phyloP scores from a whole-genome alignment of 2,888 invertebrate species.

The Cylindroiulus punctatus region DNA sequence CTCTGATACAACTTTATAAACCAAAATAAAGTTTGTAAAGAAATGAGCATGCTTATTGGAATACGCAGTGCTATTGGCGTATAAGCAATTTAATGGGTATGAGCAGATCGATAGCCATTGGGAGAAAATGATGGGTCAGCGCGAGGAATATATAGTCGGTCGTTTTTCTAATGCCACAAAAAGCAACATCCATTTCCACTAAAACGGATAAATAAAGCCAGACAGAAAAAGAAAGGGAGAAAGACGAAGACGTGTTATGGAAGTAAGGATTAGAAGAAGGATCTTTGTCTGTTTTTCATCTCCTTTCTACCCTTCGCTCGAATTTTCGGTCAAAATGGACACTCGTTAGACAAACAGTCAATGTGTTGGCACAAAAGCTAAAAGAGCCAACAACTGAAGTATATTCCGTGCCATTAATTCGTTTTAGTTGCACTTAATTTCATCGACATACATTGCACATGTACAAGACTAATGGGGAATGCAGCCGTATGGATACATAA shows the following conservation, averaged over 20 bases:
- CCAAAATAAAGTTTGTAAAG: background rate
- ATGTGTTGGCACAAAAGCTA: slow-evolving; percentile 34
- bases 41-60: background rate
- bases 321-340: slow-evolving; percentile 38
- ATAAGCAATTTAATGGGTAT: background rate
- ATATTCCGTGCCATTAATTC: slow-evolving; percentile 38
- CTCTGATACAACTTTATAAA: background rate
- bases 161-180: slow-evolving; percentile 8
- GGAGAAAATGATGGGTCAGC: slow-evolving; percentile 33
- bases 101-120: slow-evolving; percentile 33
- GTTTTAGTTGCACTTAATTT: slow-evolving; percentile 9
- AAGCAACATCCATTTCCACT: slow-evolving; percentile 31
- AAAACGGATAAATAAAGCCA: slow-evolving; percentile 31
- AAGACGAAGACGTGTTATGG: slow-evolving; percentile 28
- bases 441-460: background rate
- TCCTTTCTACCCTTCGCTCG: slow-evolving; percentile 3
- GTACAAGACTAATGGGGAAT: background rate
- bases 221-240: slow-evolving; percentile 23
- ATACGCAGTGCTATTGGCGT: background rate
- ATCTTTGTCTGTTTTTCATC: slow-evolving; percentile 38
- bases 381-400: slow-evolving; percentile 36
- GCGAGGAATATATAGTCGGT: slow-evolving; percentile 23
- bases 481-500: background rate
- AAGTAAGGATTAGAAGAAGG: slow-evolving; percentile 42
- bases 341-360: slow-evolving; percentile 30